Conservation (phyloP, 2,888 invertebrate genomes). For the Rapana venosa region DNA sequence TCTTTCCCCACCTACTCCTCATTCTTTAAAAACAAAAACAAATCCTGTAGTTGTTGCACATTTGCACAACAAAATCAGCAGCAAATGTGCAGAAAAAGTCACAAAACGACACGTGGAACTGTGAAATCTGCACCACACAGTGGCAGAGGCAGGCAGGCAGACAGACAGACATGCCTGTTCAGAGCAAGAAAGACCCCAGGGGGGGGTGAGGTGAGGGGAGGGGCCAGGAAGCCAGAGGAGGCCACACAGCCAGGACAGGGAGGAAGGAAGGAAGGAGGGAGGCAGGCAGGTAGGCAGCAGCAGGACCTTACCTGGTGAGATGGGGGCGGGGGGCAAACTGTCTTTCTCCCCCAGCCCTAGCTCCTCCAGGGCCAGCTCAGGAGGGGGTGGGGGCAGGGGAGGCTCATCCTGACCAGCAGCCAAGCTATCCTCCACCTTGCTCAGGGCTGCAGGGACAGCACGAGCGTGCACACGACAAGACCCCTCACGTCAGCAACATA, state of each 20-base stretch:
- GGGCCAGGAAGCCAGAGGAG: background rate
- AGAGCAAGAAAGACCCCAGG: too few species aligned
- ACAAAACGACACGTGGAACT: too few species aligned
- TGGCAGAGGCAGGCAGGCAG: too few species aligned
- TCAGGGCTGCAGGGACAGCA: background rate
- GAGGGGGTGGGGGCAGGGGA: conserved; percentile 41
- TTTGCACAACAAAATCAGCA: too few species aligned
- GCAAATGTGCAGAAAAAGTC: too few species aligned
- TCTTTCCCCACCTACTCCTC: too few species aligned
- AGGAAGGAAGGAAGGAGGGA: too few species aligned
- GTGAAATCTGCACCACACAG: too few species aligned
- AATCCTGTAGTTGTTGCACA: too few species aligned
- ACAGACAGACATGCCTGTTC: too few species aligned
- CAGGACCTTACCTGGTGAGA: background rate
- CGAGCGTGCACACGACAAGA: background rate
- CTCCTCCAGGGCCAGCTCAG: conserved; percentile 32
- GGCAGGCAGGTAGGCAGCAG: background rate
- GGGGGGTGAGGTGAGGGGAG: too few species aligned
- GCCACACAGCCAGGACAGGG: background rate
- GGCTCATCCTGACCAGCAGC: conserved; percentile 41
- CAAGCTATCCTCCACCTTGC: conserved; percentile 52
- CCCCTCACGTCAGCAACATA: background rate
- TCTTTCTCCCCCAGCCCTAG: background rate
- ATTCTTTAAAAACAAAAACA: too few species aligned
- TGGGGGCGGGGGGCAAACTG: conserved; percentile 23